phyloP scores from a whole-genome alignment of 2,888 invertebrate species.

The Lasioglossum pauxillum region DNA sequence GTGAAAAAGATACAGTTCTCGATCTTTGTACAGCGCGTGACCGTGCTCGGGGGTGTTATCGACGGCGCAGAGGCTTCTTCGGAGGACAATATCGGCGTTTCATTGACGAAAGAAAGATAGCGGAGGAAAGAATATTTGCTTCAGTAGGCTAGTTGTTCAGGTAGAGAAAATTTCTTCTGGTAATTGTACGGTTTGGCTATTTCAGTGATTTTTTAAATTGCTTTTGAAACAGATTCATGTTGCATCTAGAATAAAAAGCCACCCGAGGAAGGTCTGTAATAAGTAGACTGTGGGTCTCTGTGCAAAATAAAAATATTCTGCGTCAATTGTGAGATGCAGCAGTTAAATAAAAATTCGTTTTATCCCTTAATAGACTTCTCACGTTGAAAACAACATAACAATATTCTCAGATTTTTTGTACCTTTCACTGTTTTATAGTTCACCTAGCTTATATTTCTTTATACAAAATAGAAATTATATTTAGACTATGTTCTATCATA shows the following conservation, averaged over 20 bases:
- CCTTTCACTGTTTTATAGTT: too few species aligned
- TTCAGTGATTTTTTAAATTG: too few species aligned
- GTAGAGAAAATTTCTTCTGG: background rate
- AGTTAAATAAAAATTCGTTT: too few species aligned
- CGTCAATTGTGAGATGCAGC: background rate
- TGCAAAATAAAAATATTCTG: background rate
- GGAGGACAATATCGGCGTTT: slow-evolving; percentile 54
- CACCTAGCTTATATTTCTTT: too few species aligned
- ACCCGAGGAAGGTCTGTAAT: too few species aligned
- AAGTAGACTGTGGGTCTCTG: too few species aligned
- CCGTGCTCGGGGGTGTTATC: slow-evolving; percentile 64
- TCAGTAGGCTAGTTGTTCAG: background rate
- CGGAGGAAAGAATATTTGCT: background rate
- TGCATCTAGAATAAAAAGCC: too few species aligned
- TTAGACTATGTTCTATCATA: too few species aligned
- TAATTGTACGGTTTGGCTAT: background rate
- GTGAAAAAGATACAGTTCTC: slow-evolving; percentile 47
- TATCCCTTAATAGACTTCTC: too few species aligned
- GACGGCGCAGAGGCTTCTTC: slow-evolving; percentile 38
- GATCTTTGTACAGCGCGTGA: slow-evolving; percentile 59
- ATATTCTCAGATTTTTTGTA: too few species aligned
- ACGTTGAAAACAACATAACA: too few species aligned
- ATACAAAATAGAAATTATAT: background rate
- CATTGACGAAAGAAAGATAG: background rate
- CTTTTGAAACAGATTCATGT: too few species aligned